Percentiles rank a stretch among this genome's conserved stretches.
Conservation (phyloP, 1,140 invertebrate genomes). For the Adoxophyes honmai region DNA sequence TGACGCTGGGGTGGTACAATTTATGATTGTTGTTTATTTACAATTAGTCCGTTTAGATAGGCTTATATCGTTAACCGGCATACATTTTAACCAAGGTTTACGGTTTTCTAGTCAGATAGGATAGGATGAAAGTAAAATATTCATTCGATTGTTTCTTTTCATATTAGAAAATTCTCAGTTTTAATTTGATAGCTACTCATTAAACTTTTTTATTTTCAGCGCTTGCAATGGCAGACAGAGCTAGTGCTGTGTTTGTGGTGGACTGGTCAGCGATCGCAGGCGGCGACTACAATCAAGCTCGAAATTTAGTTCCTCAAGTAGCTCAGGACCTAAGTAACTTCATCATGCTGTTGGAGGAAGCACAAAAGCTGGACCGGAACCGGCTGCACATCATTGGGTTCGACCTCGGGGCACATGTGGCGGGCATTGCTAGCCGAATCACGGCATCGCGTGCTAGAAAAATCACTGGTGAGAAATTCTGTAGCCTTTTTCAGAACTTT, state of each 20-base stretch:
- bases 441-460: conserved; percentile 71
- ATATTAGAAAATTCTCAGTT: too few relatives aligned
- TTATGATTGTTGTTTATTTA: too few relatives aligned
- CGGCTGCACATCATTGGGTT: conserved; percentile 88
- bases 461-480: conserved; percentile 70
- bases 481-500: too few relatives aligned
- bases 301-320: conserved; percentile 33
- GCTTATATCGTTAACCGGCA: too few relatives aligned
- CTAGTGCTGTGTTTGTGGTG: conserved; percentile 43
- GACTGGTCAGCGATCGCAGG: conserved; percentile 42
- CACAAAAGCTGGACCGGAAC: conserved; percentile 5
- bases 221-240: conserved; percentile 21
- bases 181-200: too few relatives aligned
- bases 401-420: conserved; percentile 88
- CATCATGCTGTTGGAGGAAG: conserved; percentile 22
- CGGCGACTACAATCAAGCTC: conserved; percentile 33
- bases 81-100: too few relatives aligned
- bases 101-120: too few relatives aligned
- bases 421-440: conserved; percentile 87
- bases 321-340: conserved; percentile 30
- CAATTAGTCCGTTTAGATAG: too few relatives aligned
- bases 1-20: too few relatives aligned
- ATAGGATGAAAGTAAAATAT: too few relatives aligned
- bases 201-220: conserved; percentile 30
- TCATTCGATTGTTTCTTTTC: too few relatives aligned